Evolutionary conservation across 1,140 invertebrate genomes (phyloP), one percentile per base, ranked within the genome.

Genomic region (Steinernema feltiae): DNA sequence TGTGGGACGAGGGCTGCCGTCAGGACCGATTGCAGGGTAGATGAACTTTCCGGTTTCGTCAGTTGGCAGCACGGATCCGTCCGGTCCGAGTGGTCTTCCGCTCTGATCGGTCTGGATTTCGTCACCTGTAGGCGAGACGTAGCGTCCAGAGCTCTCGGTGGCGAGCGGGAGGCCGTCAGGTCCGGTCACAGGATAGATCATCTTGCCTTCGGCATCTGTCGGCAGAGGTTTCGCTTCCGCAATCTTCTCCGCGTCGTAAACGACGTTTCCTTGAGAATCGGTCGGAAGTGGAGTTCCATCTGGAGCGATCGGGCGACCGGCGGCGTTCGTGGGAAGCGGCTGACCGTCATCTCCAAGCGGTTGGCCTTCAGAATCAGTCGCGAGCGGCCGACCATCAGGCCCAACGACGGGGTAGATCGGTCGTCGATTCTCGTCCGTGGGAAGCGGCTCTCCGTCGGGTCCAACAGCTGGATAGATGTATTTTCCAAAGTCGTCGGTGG

Each of bases 21-120:
- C 78, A 7, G 75, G 78, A 21, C 78, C 78, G 48, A 41, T 18
- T 1, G 35, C 48, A 17, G 73, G 71, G 35, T 69, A 78, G 48
- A 73, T 32, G n/a, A 32, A 30, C n/a, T 76, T 71, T 21, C 70
- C 75, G 15, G 31, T 7, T 1, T 73, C 70, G 72, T 76, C 75
- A 15, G 75, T 76, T 32, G 75, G 75, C 1, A 76, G 70, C 32
- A 73, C 69, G 12, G 29, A 15, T 71, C 73, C 77, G 69, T 78
- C 77, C 7, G 73, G 69, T 69, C 77, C 74, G 32, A 78, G 72
- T 17, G 76, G 76, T 69, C 31, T 69, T 75, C 73, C 73, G 12
- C 71, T 74, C 1, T 71, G 48, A 63, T 78, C 70, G 17, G 32
- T 78, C 15, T 71, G 69, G 71, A 78, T 72, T 46, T 41, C 29